phyloP scores from a whole-genome alignment of 1,140 invertebrate species.

The Bilobella aurantiaca region DNA sequence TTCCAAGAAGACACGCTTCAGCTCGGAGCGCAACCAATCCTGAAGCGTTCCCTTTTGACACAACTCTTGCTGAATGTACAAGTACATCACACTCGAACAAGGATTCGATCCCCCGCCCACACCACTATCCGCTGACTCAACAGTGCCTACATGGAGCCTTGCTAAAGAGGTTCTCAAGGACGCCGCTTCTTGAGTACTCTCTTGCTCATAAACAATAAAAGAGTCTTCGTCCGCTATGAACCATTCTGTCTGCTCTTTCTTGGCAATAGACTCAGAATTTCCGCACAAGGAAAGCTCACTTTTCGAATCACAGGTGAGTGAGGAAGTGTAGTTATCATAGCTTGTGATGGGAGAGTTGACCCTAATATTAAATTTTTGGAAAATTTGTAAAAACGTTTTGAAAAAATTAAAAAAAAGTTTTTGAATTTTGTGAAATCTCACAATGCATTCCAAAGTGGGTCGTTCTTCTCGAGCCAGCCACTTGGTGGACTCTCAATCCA shows the following conservation, averaged over 20 bases:
- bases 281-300: no score
- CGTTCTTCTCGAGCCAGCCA: conserved; percentile 73
- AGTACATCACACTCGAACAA: conserved; percentile 47
- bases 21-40: conserved; percentile 65
- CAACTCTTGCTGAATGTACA: conserved; percentile 96
- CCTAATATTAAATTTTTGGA: conserved; percentile 22
- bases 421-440: background rate
- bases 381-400: no score
- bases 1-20: conserved; percentile 44
- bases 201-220: conserved; percentile 50
- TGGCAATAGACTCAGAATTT: no score
- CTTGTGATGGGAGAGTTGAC: conserved; percentile 33
- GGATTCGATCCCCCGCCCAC: background rate
- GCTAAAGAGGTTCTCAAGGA: background rate
- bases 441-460: conserved; percentile 54
- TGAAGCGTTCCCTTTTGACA: conserved; percentile 77
- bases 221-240: conserved; percentile 41
- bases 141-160: background rate
- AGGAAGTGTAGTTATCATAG: conserved; percentile 38
- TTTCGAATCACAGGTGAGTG: no score
- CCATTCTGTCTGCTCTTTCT: conserved; percentile 14
- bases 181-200: conserved; percentile 12
- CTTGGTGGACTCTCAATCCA: conserved; percentile 84
- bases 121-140: background rate
- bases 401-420: no score